Base-by-base conservation (phyloP, 2,888 invertebrate species). In the Acanthosepion pharaonis region DNA sequence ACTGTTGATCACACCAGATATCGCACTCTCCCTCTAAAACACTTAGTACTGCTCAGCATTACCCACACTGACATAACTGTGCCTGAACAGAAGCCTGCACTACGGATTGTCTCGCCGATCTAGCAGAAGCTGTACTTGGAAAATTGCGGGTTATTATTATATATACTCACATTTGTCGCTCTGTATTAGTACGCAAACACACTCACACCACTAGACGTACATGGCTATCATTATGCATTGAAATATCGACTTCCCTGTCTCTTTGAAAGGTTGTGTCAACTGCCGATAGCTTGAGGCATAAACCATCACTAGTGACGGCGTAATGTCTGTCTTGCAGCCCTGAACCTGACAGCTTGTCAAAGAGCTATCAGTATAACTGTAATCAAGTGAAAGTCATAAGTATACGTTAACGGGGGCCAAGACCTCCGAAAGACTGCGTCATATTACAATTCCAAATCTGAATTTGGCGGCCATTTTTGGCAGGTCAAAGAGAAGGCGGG, bases 191-290 rank as follows among this genome's bases (percentile, higher is more conserved):
- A 78, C 8, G 9, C 25, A 78, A 5, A 78, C 28, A 78, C 25
- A 78, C 25, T 28, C 25, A 28, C 6, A 78, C 9, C 28, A 5
- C 28, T 11, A n/a, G 0, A 78, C 25, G 9, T 9, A 78, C 9
- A 78, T n/a, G 78, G 28, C 8, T 78, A 78, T 78, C 78, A 78
- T 28, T 78, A n/a, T 15, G 8, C 15, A 78, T 78, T 15, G 78
- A 78, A 78, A n/a, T 78, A 78, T 78, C n/a, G 78, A 78, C 33
- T 78, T 78, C 5, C n/a, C 15, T n/a, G n/a, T 9, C 33, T 78
- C n/a, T 78, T 78, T n/a, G n/a, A 78, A 78, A 78, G 78, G 78
- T n/a, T 78, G 78, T n/a, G 78, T 78, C 78, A 78, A n/a, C 78
- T 78, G 78, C 5, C 78, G 78, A 78, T 33, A 15, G n/a, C 78